A percentile compares a stretch with the other conserved stretches of the same genome.
These are phyloP conservation scores for Cantharis rufa DNA, from an alignment of 2,888 invertebrate genomes.

Conservation along the genomic window DNA sequence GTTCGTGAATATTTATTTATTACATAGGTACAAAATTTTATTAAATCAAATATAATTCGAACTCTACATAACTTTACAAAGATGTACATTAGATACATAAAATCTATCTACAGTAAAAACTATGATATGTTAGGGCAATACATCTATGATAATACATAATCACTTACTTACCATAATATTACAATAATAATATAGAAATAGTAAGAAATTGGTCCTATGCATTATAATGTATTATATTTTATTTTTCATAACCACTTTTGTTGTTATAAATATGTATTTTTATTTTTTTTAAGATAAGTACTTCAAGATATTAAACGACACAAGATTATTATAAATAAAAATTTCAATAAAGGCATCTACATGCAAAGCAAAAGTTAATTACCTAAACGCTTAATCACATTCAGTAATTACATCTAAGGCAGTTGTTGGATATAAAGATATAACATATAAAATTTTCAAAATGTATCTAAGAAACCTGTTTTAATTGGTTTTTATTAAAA, in stretches of 20 bases:
- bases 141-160: conserved; percentile 12
- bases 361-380: not conserved
- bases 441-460: not conserved
- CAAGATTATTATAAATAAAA: not conserved
- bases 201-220: conserved; percentile 56
- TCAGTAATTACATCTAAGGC: conserved; percentile 3
- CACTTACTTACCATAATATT: conserved; percentile 13
- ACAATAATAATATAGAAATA: conserved; percentile 44
- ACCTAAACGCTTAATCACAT: not conserved
- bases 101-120: conserved; percentile 16
- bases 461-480: not conserved
- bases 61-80: conserved; percentile 11
- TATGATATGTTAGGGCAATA: conserved; percentile 28
- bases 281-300: not conserved
- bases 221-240: conserved; percentile 42
- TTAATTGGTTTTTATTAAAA: not conserved
- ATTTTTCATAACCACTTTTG: conserved; percentile 24
- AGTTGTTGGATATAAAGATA: not conserved
- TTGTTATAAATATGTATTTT: not conserved
- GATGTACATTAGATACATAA: conserved; percentile 12
- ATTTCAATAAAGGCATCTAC: not conserved
- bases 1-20: not conserved
- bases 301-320: not conserved
- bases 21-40: conserved; percentile 15
- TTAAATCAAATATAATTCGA: conserved; percentile 12